Percentiles rank a stretch among this genome's conserved stretches.
Evolutionary conservation across 2,888 invertebrate genomes (phyloP).

Genomic region (Tupiocoris notatus): DNA sequence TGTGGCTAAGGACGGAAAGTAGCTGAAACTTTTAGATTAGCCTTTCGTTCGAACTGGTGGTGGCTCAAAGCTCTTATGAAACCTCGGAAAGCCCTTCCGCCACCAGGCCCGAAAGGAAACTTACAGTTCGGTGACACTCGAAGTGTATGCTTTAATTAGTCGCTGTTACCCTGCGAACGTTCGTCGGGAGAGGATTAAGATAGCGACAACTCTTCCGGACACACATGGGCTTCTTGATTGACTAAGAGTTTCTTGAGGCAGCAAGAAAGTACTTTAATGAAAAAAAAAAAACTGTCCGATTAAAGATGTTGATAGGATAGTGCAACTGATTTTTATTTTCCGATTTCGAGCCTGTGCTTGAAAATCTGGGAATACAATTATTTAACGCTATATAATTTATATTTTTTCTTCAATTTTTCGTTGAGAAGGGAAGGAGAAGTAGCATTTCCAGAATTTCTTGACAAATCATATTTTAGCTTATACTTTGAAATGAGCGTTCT

Average conservation of each 20-base stretch:
- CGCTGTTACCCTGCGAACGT: neutral
- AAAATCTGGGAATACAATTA: too few relatives aligned
- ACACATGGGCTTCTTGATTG: neutral
- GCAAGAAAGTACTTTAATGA: too few relatives aligned
- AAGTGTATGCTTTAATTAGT: constrained; percentile 29
- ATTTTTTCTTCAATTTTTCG: too few relatives aligned
- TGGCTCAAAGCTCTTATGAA: constrained; percentile 21
- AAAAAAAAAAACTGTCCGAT: too few relatives aligned
- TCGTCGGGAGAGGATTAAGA: neutral
- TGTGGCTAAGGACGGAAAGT: neutral
- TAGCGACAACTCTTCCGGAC: neutral
- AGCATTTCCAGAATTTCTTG: too few relatives aligned
- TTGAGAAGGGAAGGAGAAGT: too few relatives aligned
- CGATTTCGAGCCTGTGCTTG: too few relatives aligned
- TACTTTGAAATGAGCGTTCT: too few relatives aligned
- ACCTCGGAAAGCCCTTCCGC: constrained; percentile 18
- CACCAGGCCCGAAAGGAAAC: constrained; percentile 3
- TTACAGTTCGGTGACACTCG: constrained; percentile 8
- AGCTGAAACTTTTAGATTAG: constrained; percentile 29
- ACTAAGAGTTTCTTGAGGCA: neutral
- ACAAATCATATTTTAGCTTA: too few relatives aligned
- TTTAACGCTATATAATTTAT: too few relatives aligned
- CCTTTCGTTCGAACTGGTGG: constrained; percentile 10
- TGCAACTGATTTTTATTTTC: too few relatives aligned
- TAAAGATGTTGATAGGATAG: too few relatives aligned